Base-by-base conservation (phyloP, 2,113 vertebrate species). In the Nipponia nippon region DNA sequence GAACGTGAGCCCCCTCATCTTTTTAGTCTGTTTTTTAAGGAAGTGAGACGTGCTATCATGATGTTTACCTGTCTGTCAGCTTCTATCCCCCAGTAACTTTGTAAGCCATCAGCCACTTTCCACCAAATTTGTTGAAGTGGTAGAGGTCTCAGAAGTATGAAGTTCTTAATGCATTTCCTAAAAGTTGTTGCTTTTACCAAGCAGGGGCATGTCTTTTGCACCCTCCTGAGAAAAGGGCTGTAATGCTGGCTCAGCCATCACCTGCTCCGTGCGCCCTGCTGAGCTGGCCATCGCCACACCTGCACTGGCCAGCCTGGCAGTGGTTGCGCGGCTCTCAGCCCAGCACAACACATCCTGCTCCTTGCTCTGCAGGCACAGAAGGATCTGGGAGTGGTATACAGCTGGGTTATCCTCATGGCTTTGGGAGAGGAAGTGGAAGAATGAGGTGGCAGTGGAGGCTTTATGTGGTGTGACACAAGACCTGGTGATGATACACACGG, bases 251-350 rank as follows among this genome's bases (percentile, higher is more conserved):
- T 84, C 27, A n/a, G 25, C 42, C 3, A 1, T 27, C 52, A 46
- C 22, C n/a, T 29, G 8, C 10, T 80, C 21, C 2, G 0, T 3
- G 19, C 3, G 7, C 23, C 42, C 9, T 8, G 21, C 29, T 22
- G 25, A 62, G 61, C 30, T 82, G 77, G 46, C 17, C 81, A 18
- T 10, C 29, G 2, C 29, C 22, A 36, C 38, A 13, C 8, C 16
- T 29, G 23, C 22, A 1, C 34, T 26, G 75, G 34, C 38, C 9
- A 18, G 3, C 20, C 71, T 38, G 49, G 47, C 53, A 56, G 61
- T 1, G 4, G 8, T 7, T 0, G 0, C 8, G 29, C 12, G n/a
- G 44, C 36, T 42, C 56, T 46, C 73, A 59, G 71, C 42, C 44
- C 42, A 30, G 78, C 59, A 7, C 38, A 47, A 46, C 42, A 13